A percentile compares a stretch with the other conserved stretches of the same genome.
These are phyloP conservation scores for Brachyrhaphis roseni DNA, from an alignment of 2,797 vertebrate genomes.

Conservation along the genomic window DNA sequence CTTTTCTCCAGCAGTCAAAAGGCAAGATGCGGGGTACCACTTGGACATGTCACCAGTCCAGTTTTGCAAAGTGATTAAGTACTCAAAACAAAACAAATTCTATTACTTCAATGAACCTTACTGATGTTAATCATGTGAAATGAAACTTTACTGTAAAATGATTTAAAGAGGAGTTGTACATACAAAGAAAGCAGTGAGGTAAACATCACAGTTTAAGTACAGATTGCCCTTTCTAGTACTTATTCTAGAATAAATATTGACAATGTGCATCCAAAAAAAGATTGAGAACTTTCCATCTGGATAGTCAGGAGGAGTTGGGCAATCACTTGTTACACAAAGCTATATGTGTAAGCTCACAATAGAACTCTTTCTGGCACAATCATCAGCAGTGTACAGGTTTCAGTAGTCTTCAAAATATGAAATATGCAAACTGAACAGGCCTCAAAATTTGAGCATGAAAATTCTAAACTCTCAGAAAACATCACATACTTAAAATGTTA, in stretches of 20 bases:
- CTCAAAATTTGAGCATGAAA: neutral
- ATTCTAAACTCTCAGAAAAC: neutral
- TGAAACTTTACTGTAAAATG: neutral
- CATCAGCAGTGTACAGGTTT: neutral
- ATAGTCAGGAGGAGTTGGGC: neutral
- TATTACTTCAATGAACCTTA: neutral
- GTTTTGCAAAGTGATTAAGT: neutral
- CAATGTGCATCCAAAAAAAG: neutral
- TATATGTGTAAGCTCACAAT: neutral
- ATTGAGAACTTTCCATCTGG: neutral
- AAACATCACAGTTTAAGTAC: neutral
- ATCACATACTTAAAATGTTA: neutral
- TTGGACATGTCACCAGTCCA: neutral
- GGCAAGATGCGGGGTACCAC: neutral
- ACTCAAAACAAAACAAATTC: neutral
- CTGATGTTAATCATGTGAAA: neutral
- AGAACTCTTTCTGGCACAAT: neutral
- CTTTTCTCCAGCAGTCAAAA: neutral
- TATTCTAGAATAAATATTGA: neutral
- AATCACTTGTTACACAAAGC: neutral
- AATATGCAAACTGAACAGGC: neutral
- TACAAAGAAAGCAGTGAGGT: neutral
- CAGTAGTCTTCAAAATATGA: neutral
- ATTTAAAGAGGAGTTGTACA: neutral
- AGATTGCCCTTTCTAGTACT: neutral